These are phyloP conservation scores for Pyrocephalus nanus DNA, from an alignment of 2,797 vertebrate species.

Conservation along the genomic window DNA sequence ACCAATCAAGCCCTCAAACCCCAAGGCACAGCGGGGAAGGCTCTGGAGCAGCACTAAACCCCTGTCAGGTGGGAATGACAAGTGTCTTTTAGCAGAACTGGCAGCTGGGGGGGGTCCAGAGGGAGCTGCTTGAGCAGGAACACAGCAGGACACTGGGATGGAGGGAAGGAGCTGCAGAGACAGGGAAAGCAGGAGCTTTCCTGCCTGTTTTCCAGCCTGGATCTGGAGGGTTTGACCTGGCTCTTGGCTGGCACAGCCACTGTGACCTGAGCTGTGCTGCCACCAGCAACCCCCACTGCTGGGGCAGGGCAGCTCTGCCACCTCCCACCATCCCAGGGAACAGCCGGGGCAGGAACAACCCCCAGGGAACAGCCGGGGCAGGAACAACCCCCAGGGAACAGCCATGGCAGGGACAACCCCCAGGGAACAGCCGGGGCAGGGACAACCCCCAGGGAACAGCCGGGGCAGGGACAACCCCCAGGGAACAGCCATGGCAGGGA, in stretches of 20 bases:
- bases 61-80: background rate
- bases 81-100: background rate
- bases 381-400: too few relatives aligned
- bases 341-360: accelerated
- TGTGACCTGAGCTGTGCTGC: background rate
- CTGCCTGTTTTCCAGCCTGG: accelerated
- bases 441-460: too few relatives aligned
- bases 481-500: too few relatives aligned
- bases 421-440: too few relatives aligned
- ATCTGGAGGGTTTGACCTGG: accelerated
- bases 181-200: background rate
- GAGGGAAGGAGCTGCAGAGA: background rate
- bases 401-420: too few relatives aligned
- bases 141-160: background rate
- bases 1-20: background rate
- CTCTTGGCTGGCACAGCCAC: background rate
- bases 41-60: background rate
- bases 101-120: background rate
- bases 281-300: background rate
- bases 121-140: background rate
- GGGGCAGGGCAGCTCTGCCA: accelerated
- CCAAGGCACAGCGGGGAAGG: constrained; percentile 12
- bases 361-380: too few relatives aligned
- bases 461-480: too few relatives aligned
- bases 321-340: accelerated